These are phyloP conservation scores for Strix aluco DNA, from an alignment of 2,113 vertebrate species.

Conservation along the genomic window DNA sequence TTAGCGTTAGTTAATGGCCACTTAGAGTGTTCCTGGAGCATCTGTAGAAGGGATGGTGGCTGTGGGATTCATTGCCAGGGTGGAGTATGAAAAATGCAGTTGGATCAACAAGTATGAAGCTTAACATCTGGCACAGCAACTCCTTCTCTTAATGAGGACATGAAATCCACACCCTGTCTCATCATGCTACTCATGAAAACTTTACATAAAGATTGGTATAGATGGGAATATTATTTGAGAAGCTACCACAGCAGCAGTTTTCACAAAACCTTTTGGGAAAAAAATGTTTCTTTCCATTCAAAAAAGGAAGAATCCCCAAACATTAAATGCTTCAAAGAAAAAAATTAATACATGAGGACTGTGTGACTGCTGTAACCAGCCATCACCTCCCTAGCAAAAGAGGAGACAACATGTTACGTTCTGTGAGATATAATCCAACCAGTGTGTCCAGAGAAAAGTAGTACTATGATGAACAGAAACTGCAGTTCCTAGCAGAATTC, in stretches of 20 bases:
- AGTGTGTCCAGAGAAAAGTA: background rate
- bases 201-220: background rate
- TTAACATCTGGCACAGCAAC: background rate
- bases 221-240: background rate
- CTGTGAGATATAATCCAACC: background rate
- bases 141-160: background rate
- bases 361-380: background rate
- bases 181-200: background rate
- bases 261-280: background rate
- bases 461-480: background rate
- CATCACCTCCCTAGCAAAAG: background rate
- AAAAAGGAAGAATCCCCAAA: background rate
- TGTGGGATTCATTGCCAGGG: background rate
- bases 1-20: constrained; percentile 61
- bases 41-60: constrained; percentile 11
- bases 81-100: background rate
- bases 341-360: background rate
- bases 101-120: background rate
- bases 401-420: background rate
- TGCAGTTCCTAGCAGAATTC: background rate
- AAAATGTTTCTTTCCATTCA: background rate
- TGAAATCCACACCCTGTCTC: background rate
- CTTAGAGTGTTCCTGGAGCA: constrained; percentile 60
- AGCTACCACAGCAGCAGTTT: background rate
- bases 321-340: background rate